phyloP scores from a whole-genome alignment of 1,140 invertebrate genomes.

The Drosophila obscura region DNA sequence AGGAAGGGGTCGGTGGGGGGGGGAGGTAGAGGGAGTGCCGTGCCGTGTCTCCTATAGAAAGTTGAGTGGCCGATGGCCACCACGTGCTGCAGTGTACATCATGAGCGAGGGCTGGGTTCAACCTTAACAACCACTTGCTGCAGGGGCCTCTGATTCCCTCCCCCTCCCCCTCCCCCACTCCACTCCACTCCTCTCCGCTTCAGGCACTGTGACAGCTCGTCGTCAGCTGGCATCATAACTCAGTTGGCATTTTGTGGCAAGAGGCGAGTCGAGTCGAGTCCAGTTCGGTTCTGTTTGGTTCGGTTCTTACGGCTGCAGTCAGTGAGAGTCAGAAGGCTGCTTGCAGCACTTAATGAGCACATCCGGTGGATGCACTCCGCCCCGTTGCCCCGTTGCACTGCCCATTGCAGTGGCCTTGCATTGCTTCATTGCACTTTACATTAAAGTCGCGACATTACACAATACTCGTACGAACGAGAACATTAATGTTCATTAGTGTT shows the following conservation, averaged over 20 bases:
- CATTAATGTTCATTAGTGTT: constrained; percentile 74
- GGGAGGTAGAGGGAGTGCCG: not conserved
- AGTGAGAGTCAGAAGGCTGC: constrained; percentile 58
- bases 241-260: constrained; percentile 33
- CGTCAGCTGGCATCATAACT: constrained; percentile 79
- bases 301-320: constrained; percentile 9
- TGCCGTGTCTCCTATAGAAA: not conserved
- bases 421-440: constrained; percentile 81
- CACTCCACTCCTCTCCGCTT: not conserved
- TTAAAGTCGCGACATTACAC: constrained; percentile 80
- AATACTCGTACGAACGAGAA: constrained; percentile 34
- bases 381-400: not conserved
- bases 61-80: constrained; percentile 28
- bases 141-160: not conserved
- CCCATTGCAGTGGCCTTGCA: constrained; percentile 48
- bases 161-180: constrained; percentile 11
- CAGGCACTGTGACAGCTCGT: constrained; percentile 67
- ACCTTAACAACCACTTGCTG: constrained; percentile 60
- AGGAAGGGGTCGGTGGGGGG: not conserved
- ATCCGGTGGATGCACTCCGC: constrained; percentile 56
- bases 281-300: constrained; percentile 25
- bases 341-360: constrained; percentile 68
- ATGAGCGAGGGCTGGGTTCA: constrained; percentile 57
- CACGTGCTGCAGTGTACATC: constrained; percentile 62
- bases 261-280: too few species aligned